Evolutionary conservation across 2,113 vertebrate species (phyloP), one percentile per base, ranked within the genome.

Genomic region (Sander vitreus): DNA sequence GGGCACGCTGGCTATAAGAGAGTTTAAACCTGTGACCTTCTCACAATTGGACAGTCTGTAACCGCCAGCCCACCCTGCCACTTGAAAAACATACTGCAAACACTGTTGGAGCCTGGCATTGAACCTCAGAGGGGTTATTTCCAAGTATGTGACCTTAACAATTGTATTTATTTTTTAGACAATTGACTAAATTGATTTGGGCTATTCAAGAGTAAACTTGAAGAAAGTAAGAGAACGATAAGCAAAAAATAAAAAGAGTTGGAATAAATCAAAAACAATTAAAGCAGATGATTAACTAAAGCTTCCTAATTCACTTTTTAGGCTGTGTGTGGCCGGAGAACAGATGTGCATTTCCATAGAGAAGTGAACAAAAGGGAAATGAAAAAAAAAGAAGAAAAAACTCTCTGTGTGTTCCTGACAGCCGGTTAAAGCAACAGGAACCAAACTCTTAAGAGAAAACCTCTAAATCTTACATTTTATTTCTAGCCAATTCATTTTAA

Each of bases 261-360:
- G 67, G 50, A 63, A 70, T 18, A 50, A 16, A 72, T 83, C 15
- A 63, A 75, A 82, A 84, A 66, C 69, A 78, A 19, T 72, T 65
- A 85, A 76, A 81, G 45, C 57, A 45, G 71, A 65, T 53, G 45
- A 84, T n/a, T 47, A 74, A 88, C 64, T 70, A 57, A 66, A 78
- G 75, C 50, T 81, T 57, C 27, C 63, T 14, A 45, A 64, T 85
- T 71, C 51, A 53, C 27, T 87, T 76, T 80, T 70, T 12, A 48
- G 36, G 62, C 85, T 70, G 78, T 55, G 79, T 91, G 89, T 89
- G 84, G 87, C 72, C 86, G 21, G 19, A 74, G 79, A 88, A 85
- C 83, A 85, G 87, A 91, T 88, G 85, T 70, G 1, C 84, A 83
- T 87, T 88, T 86, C 80, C 74, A 92, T 78, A 86, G 83, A 80